Conservation (phyloP, 2,797 vertebrate genomes). For the Anguilla megastoma region DNA sequence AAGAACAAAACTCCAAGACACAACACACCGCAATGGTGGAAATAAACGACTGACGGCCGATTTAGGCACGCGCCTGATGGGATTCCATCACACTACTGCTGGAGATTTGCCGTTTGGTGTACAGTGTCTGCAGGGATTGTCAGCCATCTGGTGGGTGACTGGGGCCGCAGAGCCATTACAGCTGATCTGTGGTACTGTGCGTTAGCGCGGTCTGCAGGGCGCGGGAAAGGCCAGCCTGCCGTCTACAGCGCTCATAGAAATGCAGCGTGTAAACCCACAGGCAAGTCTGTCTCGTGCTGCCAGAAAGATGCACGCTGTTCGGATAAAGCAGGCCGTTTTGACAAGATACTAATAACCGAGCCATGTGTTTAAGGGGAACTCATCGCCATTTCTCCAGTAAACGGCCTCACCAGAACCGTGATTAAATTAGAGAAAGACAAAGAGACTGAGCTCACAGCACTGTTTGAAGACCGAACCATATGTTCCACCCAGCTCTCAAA, state of each 20-base stretch:
- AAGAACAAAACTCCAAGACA: constrained; percentile 30
- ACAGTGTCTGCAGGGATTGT: not conserved
- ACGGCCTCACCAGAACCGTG: constrained; percentile 58
- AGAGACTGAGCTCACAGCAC: constrained; percentile 63
- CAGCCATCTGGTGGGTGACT: not conserved
- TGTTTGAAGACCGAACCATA: constrained; percentile 60
- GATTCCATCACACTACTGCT: not conserved
- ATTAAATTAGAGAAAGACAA: constrained; percentile 61
- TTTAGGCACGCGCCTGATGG: not conserved
- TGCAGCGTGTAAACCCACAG: not conserved
- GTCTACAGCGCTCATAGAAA: not conserved
- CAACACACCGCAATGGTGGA: constrained; percentile 38
- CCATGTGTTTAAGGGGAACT: constrained; percentile 46
- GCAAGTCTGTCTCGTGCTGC: not conserved
- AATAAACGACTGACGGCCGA: constrained; percentile 40
- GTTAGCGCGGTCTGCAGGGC: not conserved
- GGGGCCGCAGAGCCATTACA: not conserved
- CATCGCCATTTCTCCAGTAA: constrained; percentile 53
- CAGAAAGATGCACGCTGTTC: not conserved
- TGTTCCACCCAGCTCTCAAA: constrained; percentile 57
- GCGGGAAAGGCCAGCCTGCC: not conserved
- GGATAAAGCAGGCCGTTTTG: not conserved
- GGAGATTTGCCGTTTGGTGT: not conserved
- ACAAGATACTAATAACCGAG: not conserved
- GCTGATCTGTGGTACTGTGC: not conserved